phyloP scores from a whole-genome alignment of 1,140 invertebrate genomes.

The Euura lappo region DNA sequence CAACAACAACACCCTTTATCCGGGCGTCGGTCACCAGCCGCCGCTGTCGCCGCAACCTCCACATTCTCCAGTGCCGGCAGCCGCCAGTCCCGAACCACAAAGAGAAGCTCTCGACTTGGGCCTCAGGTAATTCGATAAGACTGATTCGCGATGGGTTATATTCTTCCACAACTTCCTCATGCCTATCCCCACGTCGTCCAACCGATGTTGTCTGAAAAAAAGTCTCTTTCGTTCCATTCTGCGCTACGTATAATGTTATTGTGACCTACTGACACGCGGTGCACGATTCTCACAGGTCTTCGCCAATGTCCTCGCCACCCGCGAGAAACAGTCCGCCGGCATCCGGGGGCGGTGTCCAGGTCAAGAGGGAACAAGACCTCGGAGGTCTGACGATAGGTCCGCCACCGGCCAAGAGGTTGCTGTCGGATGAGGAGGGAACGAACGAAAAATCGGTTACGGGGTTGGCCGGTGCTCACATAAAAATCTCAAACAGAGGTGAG shows the following conservation, averaged over 20 bases:
- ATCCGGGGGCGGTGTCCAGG: conserved; percentile 43
- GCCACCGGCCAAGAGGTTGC: conserved; percentile 67
- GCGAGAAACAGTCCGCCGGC: conserved; percentile 43
- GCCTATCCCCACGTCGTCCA: too few species aligned
- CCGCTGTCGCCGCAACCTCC: conserved; percentile 42
- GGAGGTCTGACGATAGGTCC: conserved; percentile 55
- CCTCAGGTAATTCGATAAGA: conserved; percentile 44
- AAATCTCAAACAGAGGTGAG: conserved; percentile 87
- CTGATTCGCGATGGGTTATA: too few species aligned
- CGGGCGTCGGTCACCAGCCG: conserved; percentile 39
- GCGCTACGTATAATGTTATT: too few species aligned
- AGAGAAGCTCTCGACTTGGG: conserved; percentile 69
- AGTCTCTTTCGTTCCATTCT: too few species aligned
- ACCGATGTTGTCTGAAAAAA: too few species aligned
- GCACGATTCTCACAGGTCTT: conserved; percentile 35
- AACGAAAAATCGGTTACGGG: conserved; percentile 25
- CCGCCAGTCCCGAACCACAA: conserved; percentile 60
- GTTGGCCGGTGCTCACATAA: conserved; percentile 77
- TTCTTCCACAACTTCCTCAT: too few species aligned
- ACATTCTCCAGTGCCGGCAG: conserved; percentile 46
- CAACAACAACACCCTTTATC: conserved; percentile 64
- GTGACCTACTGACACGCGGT: too few species aligned
- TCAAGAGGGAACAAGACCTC: conserved; percentile 69
- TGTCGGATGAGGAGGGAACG: conserved; percentile 50
- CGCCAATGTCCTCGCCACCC: conserved; percentile 46